A percentile compares a stretch with the other conserved stretches of the same genome.
Evolutionary conservation across 2,113 vertebrate species (phyloP).

Genomic region (mouse (Mus musculus)): DNA sequence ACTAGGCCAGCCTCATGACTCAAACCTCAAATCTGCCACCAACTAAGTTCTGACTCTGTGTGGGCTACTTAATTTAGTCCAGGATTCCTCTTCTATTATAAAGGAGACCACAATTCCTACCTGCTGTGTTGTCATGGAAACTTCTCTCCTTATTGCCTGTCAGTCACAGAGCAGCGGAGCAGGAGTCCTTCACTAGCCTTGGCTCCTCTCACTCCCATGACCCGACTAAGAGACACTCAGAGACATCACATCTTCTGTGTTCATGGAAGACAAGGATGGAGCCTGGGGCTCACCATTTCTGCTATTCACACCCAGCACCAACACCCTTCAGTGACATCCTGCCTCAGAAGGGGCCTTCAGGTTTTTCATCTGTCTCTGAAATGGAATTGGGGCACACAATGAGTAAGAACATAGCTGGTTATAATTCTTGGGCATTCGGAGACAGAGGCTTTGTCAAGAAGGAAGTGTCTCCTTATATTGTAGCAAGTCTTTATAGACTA

Average conservation of each 20-base stretch:
- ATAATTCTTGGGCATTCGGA: rapidly evolving
- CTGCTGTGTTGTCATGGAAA: slow-evolving; percentile 30
- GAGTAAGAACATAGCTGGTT: not conserved
- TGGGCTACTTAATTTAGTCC: not conserved
- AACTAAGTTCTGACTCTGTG: not conserved
- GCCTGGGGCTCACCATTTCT: rapidly evolving
- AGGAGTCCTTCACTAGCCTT: rapidly evolving
- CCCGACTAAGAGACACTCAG: not conserved
- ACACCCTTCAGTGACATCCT: rapidly evolving
- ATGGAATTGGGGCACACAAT: not conserved
- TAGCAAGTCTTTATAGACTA: not conserved
- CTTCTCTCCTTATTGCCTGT: rapidly evolving
- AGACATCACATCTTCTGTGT: not conserved
- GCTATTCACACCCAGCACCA: rapidly evolving
- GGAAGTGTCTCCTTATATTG: not conserved
- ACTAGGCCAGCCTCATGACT: not conserved
- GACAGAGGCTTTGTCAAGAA: not conserved
- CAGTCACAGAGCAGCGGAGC: not conserved
- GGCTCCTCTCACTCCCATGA: not conserved
- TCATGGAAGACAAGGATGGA: rapidly evolving
- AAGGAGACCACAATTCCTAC: not conserved
- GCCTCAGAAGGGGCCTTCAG: rapidly evolving
- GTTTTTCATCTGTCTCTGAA: not conserved
- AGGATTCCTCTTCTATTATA: not conserved
- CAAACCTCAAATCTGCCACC: not conserved